phyloP scores from a whole-genome alignment of 2,888 invertebrate genomes.

The Cosmia trapezina region DNA sequence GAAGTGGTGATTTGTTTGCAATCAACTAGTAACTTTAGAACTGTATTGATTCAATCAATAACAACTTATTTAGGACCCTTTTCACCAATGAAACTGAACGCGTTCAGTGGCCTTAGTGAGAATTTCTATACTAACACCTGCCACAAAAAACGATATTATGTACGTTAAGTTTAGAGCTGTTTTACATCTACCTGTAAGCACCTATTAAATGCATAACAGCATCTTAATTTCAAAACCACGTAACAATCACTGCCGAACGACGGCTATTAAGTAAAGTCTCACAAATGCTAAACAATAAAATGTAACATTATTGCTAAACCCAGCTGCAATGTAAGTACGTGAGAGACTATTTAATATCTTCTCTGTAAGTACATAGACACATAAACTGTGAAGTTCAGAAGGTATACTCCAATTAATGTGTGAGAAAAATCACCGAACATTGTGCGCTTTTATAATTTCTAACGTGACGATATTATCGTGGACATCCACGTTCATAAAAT shows the following conservation, averaged over 20 bases:
- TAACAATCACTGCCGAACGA: slow-evolving; percentile 23
- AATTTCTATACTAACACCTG: no score
- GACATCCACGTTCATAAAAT: no score
- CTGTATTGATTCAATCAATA: background rate
- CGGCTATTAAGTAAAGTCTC: slow-evolving; percentile 28
- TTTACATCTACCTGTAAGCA: background rate
- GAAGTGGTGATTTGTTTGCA: background rate
- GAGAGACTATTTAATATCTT: slow-evolving; percentile 38
- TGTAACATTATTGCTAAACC: slow-evolving; percentile 38
- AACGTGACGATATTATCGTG: no score
- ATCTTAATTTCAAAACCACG: slow-evolving; percentile 28
- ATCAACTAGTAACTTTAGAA: background rate
- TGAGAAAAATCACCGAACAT: background rate
- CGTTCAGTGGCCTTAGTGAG: no score
- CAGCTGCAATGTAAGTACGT: slow-evolving; percentile 51
- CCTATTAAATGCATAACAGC: background rate
- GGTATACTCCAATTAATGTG: background rate
- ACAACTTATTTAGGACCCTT: background rate
- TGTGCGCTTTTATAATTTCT: no score
- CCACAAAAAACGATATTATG: background rate
- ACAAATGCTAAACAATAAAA: slow-evolving; percentile 50
- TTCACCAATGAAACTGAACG: no score
- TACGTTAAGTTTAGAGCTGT: background rate
- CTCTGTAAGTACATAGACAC: background rate
- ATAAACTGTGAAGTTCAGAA: slow-evolving; percentile 15